phyloP scores from a whole-genome alignment of 2,113 vertebrate species.

The rat (Rattus norvegicus) region DNA sequence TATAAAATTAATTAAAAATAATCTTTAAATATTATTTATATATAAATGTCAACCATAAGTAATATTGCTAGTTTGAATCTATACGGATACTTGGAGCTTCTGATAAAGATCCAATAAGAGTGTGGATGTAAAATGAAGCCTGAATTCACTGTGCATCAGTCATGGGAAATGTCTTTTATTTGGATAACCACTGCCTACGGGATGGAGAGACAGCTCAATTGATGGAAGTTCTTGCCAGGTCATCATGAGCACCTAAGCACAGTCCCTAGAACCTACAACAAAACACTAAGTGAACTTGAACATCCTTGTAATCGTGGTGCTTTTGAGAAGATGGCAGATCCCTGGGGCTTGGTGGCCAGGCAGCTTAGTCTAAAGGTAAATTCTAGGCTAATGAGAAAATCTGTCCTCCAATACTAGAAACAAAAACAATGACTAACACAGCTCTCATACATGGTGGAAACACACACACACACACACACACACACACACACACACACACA shows the following conservation, averaged over 20 bases:
- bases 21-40: conserved; percentile 27
- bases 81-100: neutral
- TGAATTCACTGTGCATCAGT: conserved; percentile 20
- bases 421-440: neutral
- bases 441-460: neutral
- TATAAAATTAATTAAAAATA: neutral
- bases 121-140: neutral
- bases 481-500: neutral
- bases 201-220: neutral
- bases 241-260: neutral
- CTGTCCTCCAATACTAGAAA: neutral
- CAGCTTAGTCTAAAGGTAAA: neutral
- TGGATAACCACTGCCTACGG: neutral
- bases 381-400: neutral
- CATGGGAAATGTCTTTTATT: neutral
- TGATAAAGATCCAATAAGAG: neutral
- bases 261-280: neutral
- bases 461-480: too few relatives aligned
- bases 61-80: conserved; percentile 32
- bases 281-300: neutral
- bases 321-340: neutral
- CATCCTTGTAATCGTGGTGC: neutral
- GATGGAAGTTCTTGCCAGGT: neutral
- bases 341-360: neutral
- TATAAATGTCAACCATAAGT: neutral